Percentiles rank a stretch among this genome's conserved stretches.
phyloP scores from a whole-genome alignment of 2,113 vertebrate species.

The Tupaia chinensis region DNA sequence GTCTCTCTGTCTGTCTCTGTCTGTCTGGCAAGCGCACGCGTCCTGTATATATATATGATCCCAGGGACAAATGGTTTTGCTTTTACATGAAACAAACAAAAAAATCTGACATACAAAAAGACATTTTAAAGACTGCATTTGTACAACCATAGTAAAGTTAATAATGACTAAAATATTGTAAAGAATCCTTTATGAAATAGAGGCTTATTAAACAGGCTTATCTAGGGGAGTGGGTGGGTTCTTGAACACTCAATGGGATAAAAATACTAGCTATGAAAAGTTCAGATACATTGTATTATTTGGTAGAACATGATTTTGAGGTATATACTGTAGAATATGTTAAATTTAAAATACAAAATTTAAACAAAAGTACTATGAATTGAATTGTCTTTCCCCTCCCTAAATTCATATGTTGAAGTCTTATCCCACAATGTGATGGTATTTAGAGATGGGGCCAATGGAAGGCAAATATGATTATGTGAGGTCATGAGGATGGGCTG shows the following conservation, averaged over 20 bases:
- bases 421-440: background rate
- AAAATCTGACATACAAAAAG: background rate
- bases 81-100: background rate
- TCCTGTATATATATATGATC: background rate
- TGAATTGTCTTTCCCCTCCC: background rate
- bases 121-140: background rate
- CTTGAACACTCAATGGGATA: background rate
- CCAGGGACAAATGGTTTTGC: background rate
- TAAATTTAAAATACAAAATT: slow-evolving; percentile 14
- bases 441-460: background rate
- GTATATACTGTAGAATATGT: background rate
- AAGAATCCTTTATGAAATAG: background rate
- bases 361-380: background rate
- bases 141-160: background rate
- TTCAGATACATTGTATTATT: background rate
- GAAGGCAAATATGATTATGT: background rate
- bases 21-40: too few species aligned
- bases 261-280: background rate
- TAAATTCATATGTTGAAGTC: background rate
- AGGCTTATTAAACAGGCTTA: too few species aligned
- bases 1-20: too few species aligned
- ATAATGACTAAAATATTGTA: background rate
- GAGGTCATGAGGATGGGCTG: background rate
- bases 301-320: background rate
- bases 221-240: background rate